These are phyloP conservation scores for Nothoprocta pentlandii DNA, from an alignment of 2,113 vertebrate genomes.

Conservation along the genomic window DNA sequence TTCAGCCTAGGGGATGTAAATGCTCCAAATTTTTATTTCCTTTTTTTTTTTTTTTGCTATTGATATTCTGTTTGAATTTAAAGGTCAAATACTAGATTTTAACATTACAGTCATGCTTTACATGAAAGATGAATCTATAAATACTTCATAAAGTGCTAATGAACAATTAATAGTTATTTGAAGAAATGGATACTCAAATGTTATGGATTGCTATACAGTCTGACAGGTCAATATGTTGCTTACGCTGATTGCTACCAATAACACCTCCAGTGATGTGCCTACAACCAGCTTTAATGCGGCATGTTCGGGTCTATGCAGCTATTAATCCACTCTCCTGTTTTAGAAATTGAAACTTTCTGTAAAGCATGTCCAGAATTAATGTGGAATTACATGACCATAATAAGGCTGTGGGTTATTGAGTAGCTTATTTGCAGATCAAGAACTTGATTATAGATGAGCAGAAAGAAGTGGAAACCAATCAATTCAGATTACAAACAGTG, in stretches of 20 bases:
- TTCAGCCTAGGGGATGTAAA: neutral
- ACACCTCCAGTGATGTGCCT: neutral
- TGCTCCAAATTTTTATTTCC: neutral
- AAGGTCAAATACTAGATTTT: neutral
- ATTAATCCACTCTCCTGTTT: conserved; percentile 18
- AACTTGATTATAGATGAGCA: conserved; percentile 58
- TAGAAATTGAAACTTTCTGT: neutral
- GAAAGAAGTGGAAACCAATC: conserved; percentile 40
- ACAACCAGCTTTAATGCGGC: neutral
- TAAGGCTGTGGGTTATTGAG: neutral
- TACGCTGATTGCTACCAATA: neutral
- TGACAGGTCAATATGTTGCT: neutral
- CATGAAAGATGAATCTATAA: neutral
- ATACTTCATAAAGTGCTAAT: conserved; percentile 39
- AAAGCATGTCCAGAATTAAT: neutral
- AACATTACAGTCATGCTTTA: neutral
- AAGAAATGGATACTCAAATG: conserved; percentile 14
- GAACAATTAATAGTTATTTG: conserved; percentile 23
- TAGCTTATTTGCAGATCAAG: conserved; percentile 51
- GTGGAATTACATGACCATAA: neutral
- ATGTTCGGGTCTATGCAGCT: neutral
- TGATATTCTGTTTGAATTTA: neutral
- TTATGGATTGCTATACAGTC: neutral
- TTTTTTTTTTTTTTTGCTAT: neutral
- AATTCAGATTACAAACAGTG: conserved; percentile 15